These are phyloP conservation scores for Girardia tigrina DNA, from an alignment of 2,888 invertebrate genomes.

Conservation along the genomic window DNA sequence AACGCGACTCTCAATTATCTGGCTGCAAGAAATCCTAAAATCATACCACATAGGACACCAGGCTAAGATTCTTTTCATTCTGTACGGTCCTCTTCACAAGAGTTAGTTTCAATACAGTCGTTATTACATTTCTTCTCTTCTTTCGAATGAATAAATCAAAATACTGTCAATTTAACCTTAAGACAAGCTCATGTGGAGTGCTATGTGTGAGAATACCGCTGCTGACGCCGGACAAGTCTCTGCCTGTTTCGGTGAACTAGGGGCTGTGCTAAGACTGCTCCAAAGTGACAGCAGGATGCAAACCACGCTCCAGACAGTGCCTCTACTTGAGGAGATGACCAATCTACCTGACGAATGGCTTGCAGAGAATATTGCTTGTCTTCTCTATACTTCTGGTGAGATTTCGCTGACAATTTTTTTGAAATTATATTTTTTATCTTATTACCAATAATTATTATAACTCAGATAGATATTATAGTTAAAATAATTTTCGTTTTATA, in stretches of 20 bases:
- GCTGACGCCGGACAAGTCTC: conserved; percentile 30
- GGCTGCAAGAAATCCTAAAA: conserved; percentile 46
- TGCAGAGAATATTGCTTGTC: conserved; percentile 34
- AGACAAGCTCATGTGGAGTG: conserved; percentile 31
- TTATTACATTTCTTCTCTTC: not conserved
- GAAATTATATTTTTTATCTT: too few species aligned
- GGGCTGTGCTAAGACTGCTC: not conserved
- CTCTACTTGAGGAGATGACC: conserved; percentile 30
- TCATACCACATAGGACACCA: conserved; percentile 48
- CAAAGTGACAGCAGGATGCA: not conserved
- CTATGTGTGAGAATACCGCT: conserved; percentile 34
- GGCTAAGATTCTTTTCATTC: conserved; percentile 45
- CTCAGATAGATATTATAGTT: too few species aligned
- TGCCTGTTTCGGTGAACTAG: conserved; percentile 34
- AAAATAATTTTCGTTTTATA: too few species aligned
- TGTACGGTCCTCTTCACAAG: conserved; percentile 44
- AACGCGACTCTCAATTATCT: conserved; percentile 39
- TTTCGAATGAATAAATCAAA: too few species aligned
- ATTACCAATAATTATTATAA: too few species aligned
- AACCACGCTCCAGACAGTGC: not conserved
- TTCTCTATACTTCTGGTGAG: conserved; percentile 31
- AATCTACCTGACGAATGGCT: conserved; percentile 32
- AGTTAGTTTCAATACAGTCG: conserved; percentile 39
- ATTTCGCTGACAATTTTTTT: not conserved
- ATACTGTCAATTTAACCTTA: too few species aligned